Percentiles rank a stretch among this genome's conserved stretches.
These are phyloP conservation scores for Apodemus speciosus DNA, from an alignment of 2,113 vertebrate genomes.

Conservation along the genomic window DNA sequence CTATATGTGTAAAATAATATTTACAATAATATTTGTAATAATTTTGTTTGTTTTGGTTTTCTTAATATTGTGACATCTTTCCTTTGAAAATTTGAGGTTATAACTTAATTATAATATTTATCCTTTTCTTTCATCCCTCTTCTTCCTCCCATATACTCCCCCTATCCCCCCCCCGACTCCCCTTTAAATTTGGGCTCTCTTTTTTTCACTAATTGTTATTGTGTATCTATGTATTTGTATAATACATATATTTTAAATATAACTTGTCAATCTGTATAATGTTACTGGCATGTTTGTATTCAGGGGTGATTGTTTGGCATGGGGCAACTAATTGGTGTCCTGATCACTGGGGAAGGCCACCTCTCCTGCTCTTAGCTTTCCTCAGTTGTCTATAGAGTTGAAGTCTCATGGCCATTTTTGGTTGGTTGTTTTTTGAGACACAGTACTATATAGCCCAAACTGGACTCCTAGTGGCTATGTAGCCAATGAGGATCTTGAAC, in stretches of 20 bases:
- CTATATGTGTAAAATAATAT: background rate
- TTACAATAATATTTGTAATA: background rate
- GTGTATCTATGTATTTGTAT: background rate
- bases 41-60: background rate
- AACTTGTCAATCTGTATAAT: background rate
- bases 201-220: background rate
- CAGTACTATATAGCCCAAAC: background rate
- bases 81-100: background rate
- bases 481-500: background rate
- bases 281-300: background rate
- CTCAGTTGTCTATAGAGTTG: background rate
- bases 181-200: background rate
- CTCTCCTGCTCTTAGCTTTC: background rate
- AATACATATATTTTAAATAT: background rate
- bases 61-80: background rate
- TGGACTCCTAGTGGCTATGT: background rate
- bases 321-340: background rate
- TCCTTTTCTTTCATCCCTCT: background rate
- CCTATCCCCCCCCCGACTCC: background rate
- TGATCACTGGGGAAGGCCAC: background rate
- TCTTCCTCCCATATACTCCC: background rate
- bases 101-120: background rate
- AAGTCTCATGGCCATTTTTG: background rate
- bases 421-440: background rate
- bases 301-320: background rate